These are phyloP conservation scores for Centrocercus urophasianus DNA, from an alignment of 2,113 vertebrate species.

Conservation along the genomic window DNA sequence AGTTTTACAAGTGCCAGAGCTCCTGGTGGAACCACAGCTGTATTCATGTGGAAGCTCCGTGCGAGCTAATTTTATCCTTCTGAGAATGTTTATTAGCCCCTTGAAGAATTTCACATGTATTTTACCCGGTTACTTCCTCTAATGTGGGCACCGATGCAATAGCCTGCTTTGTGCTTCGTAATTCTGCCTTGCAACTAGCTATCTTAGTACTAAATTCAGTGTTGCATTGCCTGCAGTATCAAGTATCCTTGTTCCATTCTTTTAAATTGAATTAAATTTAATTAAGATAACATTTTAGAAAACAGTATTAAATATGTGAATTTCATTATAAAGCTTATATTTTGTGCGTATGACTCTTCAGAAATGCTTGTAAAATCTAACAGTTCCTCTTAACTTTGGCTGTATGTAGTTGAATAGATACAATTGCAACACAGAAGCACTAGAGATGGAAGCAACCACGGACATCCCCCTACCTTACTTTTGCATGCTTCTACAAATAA, in stretches of 20 bases:
- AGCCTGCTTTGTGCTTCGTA: rapidly evolving
- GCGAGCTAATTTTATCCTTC: slow-evolving; percentile 9
- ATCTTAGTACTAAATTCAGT: neutral
- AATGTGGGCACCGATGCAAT: neutral
- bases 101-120: neutral
- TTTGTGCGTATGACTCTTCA: neutral
- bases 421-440: neutral
- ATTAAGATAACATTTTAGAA: neutral
- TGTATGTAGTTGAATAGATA: neutral
- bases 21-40: neutral
- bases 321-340: neutral
- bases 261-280: neutral
- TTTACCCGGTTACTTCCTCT: neutral
- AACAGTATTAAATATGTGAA: neutral
- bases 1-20: neutral
- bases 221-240: neutral
- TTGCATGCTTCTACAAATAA: neutral
- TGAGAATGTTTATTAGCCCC: neutral
- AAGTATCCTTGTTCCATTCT: neutral
- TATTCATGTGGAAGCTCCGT: neutral
- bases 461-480: neutral
- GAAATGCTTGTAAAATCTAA: neutral
- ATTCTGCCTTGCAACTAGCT: neutral
- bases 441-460: neutral
- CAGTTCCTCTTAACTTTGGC: neutral